Percentiles rank a stretch among this genome's conserved stretches.
phyloP scores from a whole-genome alignment of 53 echinoderm and acorn worm species.

The Crossaster papposus region DNA sequence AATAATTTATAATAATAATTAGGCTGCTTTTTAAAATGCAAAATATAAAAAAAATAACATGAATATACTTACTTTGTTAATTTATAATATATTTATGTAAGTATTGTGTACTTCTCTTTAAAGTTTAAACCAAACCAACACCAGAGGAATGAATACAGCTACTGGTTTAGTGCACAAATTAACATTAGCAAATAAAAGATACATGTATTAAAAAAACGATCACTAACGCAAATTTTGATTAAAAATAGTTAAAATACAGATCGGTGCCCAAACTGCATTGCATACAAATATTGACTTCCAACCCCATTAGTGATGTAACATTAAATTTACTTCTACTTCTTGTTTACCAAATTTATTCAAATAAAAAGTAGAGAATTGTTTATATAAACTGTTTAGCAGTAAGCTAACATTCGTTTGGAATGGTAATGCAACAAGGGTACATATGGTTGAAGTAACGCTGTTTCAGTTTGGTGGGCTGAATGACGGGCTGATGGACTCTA shows the following conservation, averaged over 20 bases:
- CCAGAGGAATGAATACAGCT: not conserved
- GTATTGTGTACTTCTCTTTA: not conserved
- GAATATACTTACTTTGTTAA: not conserved
- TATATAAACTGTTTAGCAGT: too few relatives aligned
- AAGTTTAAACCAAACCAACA: not conserved
- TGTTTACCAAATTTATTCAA: too few relatives aligned
- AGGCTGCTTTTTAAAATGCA: too few relatives aligned
- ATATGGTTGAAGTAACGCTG: not conserved
- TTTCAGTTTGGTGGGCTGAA: not conserved
- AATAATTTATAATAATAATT: too few relatives aligned
- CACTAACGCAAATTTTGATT: not conserved
- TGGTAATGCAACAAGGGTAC: too few relatives aligned
- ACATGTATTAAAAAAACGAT: not conserved
- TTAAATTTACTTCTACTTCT: too few relatives aligned
- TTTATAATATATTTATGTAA: not conserved
- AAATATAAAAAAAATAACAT: not conserved
- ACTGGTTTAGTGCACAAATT: not conserved
- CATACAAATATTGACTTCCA: not conserved
- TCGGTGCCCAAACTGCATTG: not conserved
- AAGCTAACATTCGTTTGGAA: too few relatives aligned
- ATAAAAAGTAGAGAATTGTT: too few relatives aligned
- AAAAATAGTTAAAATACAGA: not conserved
- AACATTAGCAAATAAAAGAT: conserved; percentile 11
- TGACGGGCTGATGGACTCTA: conserved; percentile 29
- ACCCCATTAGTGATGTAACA: not conserved